Evolutionary conservation across 2,797 vertebrate species (phyloP).

Genomic region (Sandelia bainsii): DNA sequence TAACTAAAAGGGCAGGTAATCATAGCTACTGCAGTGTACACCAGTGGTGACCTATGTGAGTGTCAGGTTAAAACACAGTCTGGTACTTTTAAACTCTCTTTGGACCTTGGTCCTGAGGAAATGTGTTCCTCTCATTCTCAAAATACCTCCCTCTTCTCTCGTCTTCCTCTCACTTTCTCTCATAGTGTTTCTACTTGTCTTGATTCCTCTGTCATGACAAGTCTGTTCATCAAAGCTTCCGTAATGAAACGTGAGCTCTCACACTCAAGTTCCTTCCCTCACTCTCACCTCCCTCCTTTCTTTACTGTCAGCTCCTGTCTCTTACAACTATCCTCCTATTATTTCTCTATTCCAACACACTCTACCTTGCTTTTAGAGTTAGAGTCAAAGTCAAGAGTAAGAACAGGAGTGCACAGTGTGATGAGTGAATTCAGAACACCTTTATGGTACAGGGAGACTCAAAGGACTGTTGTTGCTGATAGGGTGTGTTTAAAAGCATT

Average conservation of each 20-base stretch:
- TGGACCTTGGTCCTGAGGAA: slow-evolving; percentile 8
- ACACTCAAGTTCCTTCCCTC: slow-evolving; percentile 19
- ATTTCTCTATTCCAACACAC: slow-evolving; percentile 22
- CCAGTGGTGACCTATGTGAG: background rate
- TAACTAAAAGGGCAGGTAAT: slow-evolving; percentile 24
- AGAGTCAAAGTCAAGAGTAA: slow-evolving; percentile 56
- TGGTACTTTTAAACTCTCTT: slow-evolving; percentile 20
- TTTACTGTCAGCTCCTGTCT: slow-evolving; percentile 53
- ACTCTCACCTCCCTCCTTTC: background rate
- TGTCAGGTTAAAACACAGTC: slow-evolving; percentile 21
- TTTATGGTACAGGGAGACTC: background rate
- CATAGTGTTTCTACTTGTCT: background rate
- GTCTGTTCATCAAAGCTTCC: slow-evolving; percentile 44
- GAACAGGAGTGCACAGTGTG: slow-evolving; percentile 4
- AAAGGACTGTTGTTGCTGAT: slow-evolving; percentile 3
- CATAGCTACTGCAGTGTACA: slow-evolving; percentile 14
- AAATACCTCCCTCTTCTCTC: slow-evolving; percentile 17
- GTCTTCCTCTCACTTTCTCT: slow-evolving; percentile 1
- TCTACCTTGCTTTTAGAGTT: slow-evolving; percentile 54
- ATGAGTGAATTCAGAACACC: slow-evolving; percentile 2
- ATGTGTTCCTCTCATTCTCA: slow-evolving; percentile 1
- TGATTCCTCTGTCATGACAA: slow-evolving; percentile 22
- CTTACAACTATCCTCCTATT: slow-evolving; percentile 45
- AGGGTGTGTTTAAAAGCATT: background rate
- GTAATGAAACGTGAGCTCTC: slow-evolving; percentile 65